phyloP scores from a whole-genome alignment of 2,888 invertebrate species.

The Calliopum simillimum region DNA sequence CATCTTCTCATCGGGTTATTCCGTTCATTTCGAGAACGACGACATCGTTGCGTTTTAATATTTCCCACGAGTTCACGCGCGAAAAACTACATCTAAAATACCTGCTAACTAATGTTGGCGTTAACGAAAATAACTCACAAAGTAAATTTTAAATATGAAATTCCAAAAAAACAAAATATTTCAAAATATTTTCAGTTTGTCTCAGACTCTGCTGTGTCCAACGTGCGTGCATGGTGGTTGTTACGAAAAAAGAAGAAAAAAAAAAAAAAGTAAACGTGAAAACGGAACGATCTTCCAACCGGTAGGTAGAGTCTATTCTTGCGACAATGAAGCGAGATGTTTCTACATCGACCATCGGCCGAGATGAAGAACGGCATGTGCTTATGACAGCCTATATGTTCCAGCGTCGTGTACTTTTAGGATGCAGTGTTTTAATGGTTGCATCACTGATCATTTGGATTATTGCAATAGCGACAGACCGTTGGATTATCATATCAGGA shows the following conservation, averaged over 20 bases:
- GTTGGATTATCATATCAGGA: conserved; percentile 75
- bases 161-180: conserved; percentile 29
- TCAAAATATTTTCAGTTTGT: conserved; percentile 25
- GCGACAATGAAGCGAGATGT: conserved; percentile 61
- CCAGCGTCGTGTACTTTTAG: conserved; percentile 79
- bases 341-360: conserved; percentile 75
- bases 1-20: background rate
- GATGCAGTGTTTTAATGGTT: conserved; percentile 76
- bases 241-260: conserved; percentile 27
- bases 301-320: background rate
- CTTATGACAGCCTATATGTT: conserved; percentile 74
- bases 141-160: conserved; percentile 25
- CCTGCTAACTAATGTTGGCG: conserved; percentile 11
- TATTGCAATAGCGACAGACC: conserved; percentile 78
- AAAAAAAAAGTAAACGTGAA: conserved; percentile 4
- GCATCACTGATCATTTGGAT: conserved; percentile 78
- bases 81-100: conserved; percentile 13
- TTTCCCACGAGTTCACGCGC: conserved; percentile 31
- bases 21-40: conserved; percentile 10
- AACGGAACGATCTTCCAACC: background rate
- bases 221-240: conserved; percentile 32
- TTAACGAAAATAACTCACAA: conserved; percentile 27
- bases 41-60: background rate
- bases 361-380: conserved; percentile 72
- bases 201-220: background rate